Base-by-base conservation (phyloP, 2,113 vertebrate species). In the Trachemys scripta region DNA sequence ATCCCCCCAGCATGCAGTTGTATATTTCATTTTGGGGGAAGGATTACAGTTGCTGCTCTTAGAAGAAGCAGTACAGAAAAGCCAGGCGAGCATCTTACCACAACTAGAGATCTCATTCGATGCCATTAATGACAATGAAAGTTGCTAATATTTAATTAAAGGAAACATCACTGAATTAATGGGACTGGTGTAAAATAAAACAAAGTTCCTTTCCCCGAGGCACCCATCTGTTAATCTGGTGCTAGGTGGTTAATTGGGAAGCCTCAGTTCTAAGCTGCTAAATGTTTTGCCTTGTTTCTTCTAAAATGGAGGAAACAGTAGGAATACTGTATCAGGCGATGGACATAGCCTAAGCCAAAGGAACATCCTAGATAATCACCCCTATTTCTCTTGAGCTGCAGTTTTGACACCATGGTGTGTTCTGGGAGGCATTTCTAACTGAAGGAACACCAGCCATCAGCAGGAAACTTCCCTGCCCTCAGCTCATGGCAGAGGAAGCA, bases 191-290 rank as follows among this genome's bases (percentile, higher is more conserved):
- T 94, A 95, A 92, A 17, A 20, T 85, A 96, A 86, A 75, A 93
- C 92, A 97, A 89, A 96, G 95, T 90, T 50, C 31, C 50, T 11
- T n/a, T 81, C 80, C 80, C 35, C 92, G 88, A 96, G 94, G 42
- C 85, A 82, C 82, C 86, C 87, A 94, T 97, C 92, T 96, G 88
- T 94, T 95, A 88, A 6, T 29, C 17, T 0, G 1, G 81, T 90
- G 19, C 90, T 65, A 85, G 90, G 82, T 86, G 89, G 92, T 94
- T 96, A 65, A 95, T 51, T 88, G 85, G 94, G 84, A 95, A 96
- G 56, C 62, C 88, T 97, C 84, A 35, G 69, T 87, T 90, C 51
- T 92, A 80, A 76, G 84, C 80, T 51, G 82, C 88, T 94, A 20
- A 56, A 57, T 2, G 84, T 93, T 95, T 88, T 92, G 45, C 81